Percentiles rank a stretch among this genome's conserved stretches.
Conservation (phyloP, 2,113 vertebrate species). For the Isurus oxyrinchus region DNA sequence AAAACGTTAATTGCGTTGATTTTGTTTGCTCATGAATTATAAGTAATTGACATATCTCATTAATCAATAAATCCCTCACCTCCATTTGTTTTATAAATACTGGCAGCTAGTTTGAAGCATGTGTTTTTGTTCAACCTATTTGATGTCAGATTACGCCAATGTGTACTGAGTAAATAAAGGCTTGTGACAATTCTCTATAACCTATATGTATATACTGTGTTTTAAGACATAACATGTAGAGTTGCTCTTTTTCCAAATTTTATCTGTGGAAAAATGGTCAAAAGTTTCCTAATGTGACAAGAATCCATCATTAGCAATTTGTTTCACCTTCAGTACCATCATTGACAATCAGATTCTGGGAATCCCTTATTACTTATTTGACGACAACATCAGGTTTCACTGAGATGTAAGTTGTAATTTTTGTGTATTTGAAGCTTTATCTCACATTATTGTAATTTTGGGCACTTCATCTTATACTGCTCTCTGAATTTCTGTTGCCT, state of each 20-base stretch:
- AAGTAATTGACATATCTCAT: neutral
- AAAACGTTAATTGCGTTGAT: neutral
- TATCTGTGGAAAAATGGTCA: neutral
- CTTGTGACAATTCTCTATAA: neutral
- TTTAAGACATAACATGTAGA: neutral
- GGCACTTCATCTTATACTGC: neutral
- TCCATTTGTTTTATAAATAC: neutral
- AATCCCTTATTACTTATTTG: neutral
- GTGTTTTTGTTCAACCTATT: neutral
- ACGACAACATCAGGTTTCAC: neutral
- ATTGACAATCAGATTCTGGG: neutral
- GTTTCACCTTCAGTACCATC: neutral
- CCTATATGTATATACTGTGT: neutral
- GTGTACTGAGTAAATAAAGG: neutral
- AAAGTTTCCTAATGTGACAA: neutral
- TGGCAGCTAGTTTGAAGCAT: neutral
- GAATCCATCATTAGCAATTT: neutral
- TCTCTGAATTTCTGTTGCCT: slow-evolving; percentile 46
- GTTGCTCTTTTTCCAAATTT: neutral
- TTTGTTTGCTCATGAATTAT: neutral
- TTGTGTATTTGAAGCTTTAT: slow-evolving; percentile 2
- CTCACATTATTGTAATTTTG: slow-evolving; percentile 16
- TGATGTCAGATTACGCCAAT: neutral
- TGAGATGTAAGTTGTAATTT: neutral
- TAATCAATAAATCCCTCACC: neutral